Evolutionary conservation across 2,113 vertebrate species (phyloP).

Genomic region (Corvus moneduloides): DNA sequence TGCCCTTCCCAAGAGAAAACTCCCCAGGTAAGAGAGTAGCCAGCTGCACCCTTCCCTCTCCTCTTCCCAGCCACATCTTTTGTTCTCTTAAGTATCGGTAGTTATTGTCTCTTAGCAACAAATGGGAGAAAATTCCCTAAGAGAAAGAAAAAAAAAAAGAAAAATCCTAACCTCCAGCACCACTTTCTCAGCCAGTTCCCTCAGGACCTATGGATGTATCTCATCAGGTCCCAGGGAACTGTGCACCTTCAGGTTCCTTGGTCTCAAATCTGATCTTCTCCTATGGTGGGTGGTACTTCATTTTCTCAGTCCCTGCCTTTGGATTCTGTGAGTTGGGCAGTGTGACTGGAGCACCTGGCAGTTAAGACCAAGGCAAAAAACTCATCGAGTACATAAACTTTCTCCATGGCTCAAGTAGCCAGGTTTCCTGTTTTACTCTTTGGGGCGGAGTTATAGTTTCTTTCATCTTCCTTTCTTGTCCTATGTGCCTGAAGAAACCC

Average conservation of each 20-base stretch:
- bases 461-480: neutral
- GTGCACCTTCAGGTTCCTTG: neutral
- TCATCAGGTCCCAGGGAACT: neutral
- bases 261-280: neutral
- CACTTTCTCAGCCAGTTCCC: neutral
- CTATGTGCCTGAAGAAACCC: neutral
- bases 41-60: neutral
- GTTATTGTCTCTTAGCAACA: neutral
- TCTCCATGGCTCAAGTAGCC: neutral
- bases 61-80: neutral
- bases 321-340: neutral
- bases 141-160: neutral
- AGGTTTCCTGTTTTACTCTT: neutral
- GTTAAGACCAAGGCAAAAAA: neutral
- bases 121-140: neutral
- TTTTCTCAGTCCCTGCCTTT: neutral
- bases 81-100: neutral
- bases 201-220: neutral
- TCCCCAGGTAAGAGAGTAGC: neutral
- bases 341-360: neutral
- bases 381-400: neutral
- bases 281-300: neutral
- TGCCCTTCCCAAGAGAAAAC: neutral
- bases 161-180: neutral
- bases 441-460: neutral